A percentile compares a stretch with the other conserved stretches of the same genome.
phyloP scores from a whole-genome alignment of 2,113 vertebrate species.

The Accipiter cooperii region DNA sequence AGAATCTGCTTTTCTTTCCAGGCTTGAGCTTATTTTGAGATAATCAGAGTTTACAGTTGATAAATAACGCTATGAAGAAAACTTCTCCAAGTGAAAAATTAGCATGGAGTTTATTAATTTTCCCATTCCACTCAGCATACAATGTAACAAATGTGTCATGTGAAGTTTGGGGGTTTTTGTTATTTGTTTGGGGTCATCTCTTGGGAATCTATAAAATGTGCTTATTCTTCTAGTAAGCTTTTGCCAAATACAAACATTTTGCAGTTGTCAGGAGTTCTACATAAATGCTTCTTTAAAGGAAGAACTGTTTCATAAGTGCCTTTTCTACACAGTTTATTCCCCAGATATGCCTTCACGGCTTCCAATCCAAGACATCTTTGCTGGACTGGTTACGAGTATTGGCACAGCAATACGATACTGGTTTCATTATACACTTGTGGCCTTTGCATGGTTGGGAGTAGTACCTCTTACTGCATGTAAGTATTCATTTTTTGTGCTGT shows the following conservation, averaged over 20 bases:
- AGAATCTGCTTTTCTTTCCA: background rate
- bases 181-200: background rate
- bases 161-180: background rate
- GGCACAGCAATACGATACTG: constrained; percentile 99
- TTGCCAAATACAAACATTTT: background rate
- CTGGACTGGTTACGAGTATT: constrained; percentile 96
- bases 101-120: background rate
- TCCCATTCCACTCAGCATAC: background rate
- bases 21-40: background rate
- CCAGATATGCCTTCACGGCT: constrained; percentile 99
- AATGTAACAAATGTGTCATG: background rate
- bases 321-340: constrained; percentile 84
- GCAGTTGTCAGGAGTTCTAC: background rate
- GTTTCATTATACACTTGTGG: constrained; percentile 99
- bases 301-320: background rate
- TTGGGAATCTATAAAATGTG: background rate
- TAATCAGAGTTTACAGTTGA: background rate
- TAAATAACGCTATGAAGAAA: background rate
- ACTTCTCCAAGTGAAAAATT: background rate
- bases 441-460: constrained; percentile 98
- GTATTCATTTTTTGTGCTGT: constrained; percentile 48
- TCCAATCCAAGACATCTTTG: constrained; percentile 98
- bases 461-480: constrained; percentile 99
- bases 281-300: background rate
- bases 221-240: background rate